Conservation (phyloP, 1,140 invertebrate genomes). For the Cotesia typhae region DNA sequence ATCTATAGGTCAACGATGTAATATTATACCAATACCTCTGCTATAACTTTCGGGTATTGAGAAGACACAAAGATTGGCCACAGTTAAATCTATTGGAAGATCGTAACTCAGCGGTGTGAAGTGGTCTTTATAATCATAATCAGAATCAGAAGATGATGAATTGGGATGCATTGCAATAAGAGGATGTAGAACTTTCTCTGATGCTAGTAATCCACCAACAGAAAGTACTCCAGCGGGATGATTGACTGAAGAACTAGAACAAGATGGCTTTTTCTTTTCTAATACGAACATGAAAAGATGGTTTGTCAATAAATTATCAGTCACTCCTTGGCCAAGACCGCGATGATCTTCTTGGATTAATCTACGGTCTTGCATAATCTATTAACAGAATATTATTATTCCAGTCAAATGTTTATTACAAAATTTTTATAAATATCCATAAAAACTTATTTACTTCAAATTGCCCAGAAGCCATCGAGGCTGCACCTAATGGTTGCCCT, state of each 20-base stretch:
- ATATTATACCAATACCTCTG: conserved; percentile 65
- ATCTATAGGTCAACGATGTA: conserved; percentile 71
- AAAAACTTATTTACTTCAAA: conserved; percentile 72
- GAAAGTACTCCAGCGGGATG: conserved; percentile 72
- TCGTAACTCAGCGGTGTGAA: conserved; percentile 64
- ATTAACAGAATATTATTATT: neutral
- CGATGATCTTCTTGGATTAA: conserved; percentile 94
- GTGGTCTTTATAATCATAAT: conserved; percentile 63
- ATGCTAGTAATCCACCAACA: conserved; percentile 70
- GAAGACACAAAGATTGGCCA: conserved; percentile 55
- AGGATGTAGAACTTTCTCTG: conserved; percentile 76
- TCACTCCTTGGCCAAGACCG: conserved; percentile 88
- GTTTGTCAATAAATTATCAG: conserved; percentile 87
- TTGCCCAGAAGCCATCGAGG: conserved; percentile 81
- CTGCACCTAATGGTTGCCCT: conserved; percentile 86
- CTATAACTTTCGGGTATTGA: conserved; percentile 57
- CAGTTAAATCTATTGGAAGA: conserved; percentile 59
- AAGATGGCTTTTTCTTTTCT: conserved; percentile 66
- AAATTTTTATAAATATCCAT: no score
- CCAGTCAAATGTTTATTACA: no score
- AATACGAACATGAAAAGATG: conserved; percentile 81
- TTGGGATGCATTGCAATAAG: conserved; percentile 69
- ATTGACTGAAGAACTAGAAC: conserved; percentile 61
- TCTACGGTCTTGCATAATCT: conserved; percentile 93
- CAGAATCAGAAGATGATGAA: conserved; percentile 30